Evolutionary conservation across 2,888 invertebrate genomes (phyloP), one percentile per base, ranked within the genome.

Genomic region (Orthonevra nobilis): DNA sequence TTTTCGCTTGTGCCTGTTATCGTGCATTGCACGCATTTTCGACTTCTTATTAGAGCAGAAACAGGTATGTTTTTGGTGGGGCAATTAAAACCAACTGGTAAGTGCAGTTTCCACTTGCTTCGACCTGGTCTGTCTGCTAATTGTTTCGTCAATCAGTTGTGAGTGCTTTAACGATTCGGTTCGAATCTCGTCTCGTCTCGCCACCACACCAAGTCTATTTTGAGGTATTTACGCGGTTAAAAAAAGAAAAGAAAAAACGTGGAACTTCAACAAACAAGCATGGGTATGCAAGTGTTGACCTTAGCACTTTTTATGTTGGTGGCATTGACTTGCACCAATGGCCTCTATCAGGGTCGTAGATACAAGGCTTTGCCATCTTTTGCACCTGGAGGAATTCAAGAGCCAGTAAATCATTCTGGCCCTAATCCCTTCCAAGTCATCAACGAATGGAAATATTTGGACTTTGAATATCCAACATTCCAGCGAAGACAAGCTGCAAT

Each of bases 381-480:
- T 3, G 4, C 23, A 4, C 23, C 5, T 23, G 23, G 3, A 23
- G 9, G 17, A 12, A 26, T 12, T n/a, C 3, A 1, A 2, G 19
- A 12, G 19, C 1, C 12, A 3, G 7, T 32, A 19, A 42, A 46
- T 26, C 26, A 12, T 32, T 23, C 10, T n/a, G 6, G 4, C 1
- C 1, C 10, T 14, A 73, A 42, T 64, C 50, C 58, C 2, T 85
- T 87, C 75, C 72, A 85, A 70, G 91, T 92, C 17, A 89, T 93
- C 15, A 94, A 94, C 86, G 92, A 92, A 69, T 96, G 95, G 95
- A 92, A 92, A 79, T 90, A 91, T 28, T 87, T 96, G 3, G 95
- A 96, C 85, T 95, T 93, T 84, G 92, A 92, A 50, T 96, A 92
- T 85, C 91, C 92, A 2, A 90, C 91, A 0, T 88, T 89, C 12